phyloP scores from a whole-genome alignment of 2,113 vertebrate species.

The Passer montanus region DNA sequence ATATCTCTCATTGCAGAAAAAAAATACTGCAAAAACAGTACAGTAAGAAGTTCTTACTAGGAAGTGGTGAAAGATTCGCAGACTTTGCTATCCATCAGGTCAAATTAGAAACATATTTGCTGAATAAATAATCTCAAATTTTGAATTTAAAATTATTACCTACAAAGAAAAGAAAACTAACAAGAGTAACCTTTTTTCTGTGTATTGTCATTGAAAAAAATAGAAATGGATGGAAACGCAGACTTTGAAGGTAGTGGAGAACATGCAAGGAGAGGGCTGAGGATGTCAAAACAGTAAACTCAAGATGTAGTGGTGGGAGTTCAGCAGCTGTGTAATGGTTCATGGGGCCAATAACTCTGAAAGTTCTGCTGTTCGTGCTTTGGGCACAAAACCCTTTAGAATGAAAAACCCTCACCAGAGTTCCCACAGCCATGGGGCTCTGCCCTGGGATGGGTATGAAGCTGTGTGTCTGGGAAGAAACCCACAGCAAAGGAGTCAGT shows the following conservation, averaged over 20 bases:
- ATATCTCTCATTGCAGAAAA: neutral
- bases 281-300: neutral
- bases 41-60: neutral
- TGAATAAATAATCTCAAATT: neutral
- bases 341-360: neutral
- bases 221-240: accelerated
- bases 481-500: neutral
- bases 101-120: neutral
- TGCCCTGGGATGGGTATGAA: neutral
- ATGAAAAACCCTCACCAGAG: neutral
- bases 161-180: neutral
- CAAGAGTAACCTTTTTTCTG: neutral
- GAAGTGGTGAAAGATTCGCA: neutral
- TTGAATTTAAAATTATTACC: neutral
- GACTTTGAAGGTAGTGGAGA: neutral
- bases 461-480: neutral
- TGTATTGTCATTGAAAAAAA: neutral
- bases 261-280: neutral
- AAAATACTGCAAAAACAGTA: neutral
- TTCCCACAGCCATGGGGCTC: neutral
- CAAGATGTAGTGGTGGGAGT: neutral
- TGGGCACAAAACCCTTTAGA: neutral
- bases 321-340: neutral
- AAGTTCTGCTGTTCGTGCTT: neutral
- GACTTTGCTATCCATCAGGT: neutral